Conservation (phyloP, 2,797 vertebrate species). For the Artibeus jamaicensis region DNA sequence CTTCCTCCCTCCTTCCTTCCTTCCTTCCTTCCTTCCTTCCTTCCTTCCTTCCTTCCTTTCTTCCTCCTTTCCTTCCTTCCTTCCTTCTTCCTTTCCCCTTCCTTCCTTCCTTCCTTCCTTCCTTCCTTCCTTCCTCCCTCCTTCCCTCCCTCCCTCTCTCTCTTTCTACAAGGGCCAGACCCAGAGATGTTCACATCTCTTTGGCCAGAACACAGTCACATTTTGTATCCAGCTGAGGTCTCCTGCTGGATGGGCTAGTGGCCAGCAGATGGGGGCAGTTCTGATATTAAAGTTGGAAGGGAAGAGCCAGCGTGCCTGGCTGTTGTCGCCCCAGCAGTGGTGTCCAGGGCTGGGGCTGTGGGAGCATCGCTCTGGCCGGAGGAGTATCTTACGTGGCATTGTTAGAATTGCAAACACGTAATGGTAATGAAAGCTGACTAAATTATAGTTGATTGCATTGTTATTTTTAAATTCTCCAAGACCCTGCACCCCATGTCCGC, state of each 20-base stretch:
- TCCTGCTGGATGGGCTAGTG: neutral
- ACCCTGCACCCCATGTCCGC: neutral
- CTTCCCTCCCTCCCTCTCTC: neutral
- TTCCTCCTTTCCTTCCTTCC: too few species aligned
- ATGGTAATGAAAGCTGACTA: neutral
- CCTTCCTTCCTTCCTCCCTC: fast-evolving
- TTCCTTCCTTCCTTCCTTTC: too few species aligned
- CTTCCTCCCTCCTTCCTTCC: neutral
- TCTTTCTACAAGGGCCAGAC: neutral
- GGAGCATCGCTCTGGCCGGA: neutral
- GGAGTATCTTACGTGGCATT: neutral
- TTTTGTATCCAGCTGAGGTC: neutral
- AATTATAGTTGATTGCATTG: neutral
- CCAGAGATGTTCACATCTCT: neutral
- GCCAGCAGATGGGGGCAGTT: neutral
- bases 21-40: too few species aligned
- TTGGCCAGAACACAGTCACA: neutral
- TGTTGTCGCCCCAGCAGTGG: neutral
- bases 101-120: too few species aligned
- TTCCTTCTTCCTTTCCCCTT: too few species aligned
- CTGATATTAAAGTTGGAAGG: neutral
- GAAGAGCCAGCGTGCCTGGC: neutral
- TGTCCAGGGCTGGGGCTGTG: neutral
- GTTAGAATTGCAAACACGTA: neutral
- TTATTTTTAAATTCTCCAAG: neutral